phyloP scores from a whole-genome alignment of 1,140 invertebrate species.

The Gryon sp. region DNA sequence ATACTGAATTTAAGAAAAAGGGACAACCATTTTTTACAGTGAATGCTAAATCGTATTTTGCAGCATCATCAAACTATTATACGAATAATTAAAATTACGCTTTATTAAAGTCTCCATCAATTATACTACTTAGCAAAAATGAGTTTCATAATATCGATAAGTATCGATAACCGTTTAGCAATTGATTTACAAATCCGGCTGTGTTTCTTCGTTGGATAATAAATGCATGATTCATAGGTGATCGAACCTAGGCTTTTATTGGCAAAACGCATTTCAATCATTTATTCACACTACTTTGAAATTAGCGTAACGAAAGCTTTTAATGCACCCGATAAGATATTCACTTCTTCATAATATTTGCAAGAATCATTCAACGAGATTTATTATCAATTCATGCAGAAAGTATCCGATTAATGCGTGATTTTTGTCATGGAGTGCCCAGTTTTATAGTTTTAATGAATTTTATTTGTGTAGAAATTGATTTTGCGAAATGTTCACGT shows the following conservation, averaged over 20 bases:
- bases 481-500: too few species aligned
- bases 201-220: conserved; percentile 7
- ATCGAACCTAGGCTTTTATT: conserved; percentile 18
- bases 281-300: conserved; percentile 39
- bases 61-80: not conserved
- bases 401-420: not conserved
- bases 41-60: not conserved
- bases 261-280: conserved; percentile 20
- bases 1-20: too few species aligned
- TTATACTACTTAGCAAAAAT: not conserved
- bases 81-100: not conserved
- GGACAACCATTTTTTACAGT: too few species aligned
- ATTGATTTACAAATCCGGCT: too few species aligned
- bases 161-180: too few species aligned
- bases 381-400: too few species aligned
- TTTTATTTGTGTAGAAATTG: too few species aligned
- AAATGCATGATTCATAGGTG: conserved; percentile 21
- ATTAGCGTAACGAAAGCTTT: conserved; percentile 49
- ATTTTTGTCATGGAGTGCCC: not conserved
- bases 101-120: conserved; percentile 14
- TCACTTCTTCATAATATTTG: too few species aligned
- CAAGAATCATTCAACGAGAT: too few species aligned
- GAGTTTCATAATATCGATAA: too few species aligned
- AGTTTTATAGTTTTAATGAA: too few species aligned
- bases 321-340: conserved; percentile 32